A percentile compares a stretch with the other conserved stretches of the same genome.
These are phyloP conservation scores for Herminia tarsipennalis DNA, from an alignment of 2,888 invertebrate species.

Conservation along the genomic window DNA sequence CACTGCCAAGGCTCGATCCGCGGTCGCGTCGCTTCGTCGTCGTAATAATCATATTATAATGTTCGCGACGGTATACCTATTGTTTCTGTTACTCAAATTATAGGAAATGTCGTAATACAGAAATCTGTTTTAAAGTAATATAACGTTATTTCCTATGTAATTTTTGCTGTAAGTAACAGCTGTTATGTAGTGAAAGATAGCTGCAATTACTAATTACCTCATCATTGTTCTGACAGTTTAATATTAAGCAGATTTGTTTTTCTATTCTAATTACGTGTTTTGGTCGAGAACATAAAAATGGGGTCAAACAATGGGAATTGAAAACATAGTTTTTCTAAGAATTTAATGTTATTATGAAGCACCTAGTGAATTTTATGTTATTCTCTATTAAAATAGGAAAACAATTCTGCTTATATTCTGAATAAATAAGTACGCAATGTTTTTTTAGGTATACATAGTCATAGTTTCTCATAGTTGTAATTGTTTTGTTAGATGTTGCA, in stretches of 20 bases:
- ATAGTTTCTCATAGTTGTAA: no score
- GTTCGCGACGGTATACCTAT: slow-evolving; percentile 28
- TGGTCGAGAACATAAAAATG: no score
- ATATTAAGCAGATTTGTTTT: neutral
- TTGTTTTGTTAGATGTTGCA: no score
- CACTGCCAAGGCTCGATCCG: slow-evolving; percentile 75
- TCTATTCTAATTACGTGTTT: neutral
- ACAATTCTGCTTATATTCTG: no score
- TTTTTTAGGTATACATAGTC: no score
- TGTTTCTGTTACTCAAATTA: slow-evolving; percentile 29
- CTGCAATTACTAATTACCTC: neutral
- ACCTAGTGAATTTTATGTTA: no score
- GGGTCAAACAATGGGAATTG: no score
- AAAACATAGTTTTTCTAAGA: no score
- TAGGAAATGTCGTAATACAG: slow-evolving; percentile 34
- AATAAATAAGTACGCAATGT: no score
- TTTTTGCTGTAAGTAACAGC: slow-evolving; percentile 3
- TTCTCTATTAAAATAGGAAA: no score
- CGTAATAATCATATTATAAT: slow-evolving; percentile 19
- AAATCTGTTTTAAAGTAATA: slow-evolving; percentile 20
- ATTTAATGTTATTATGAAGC: no score
- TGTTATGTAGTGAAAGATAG: neutral
- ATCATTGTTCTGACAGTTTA: neutral
- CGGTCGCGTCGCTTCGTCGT: slow-evolving; percentile 5
- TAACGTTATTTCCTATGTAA: slow-evolving; percentile 17